Evolutionary conservation across 2,888 invertebrate species (phyloP).

Genomic region (Drosophila diplacantha): DNA sequence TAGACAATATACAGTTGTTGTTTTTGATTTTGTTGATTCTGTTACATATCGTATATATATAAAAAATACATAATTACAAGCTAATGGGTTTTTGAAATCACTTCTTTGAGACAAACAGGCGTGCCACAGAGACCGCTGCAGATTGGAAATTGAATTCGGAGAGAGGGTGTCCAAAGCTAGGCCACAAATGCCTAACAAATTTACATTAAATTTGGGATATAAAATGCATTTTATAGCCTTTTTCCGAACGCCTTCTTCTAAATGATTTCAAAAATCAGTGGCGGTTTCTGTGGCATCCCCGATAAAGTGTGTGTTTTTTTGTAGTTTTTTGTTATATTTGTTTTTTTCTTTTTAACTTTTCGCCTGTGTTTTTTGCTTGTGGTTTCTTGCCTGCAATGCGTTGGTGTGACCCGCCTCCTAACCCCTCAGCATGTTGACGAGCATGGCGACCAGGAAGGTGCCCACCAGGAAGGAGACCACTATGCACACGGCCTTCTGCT

Average conservation of each 20-base stretch:
- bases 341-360: constrained; percentile 17
- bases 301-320: constrained; percentile 22
- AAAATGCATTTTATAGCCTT: not conserved
- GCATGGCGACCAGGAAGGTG: constrained; percentile 75
- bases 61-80: constrained; percentile 59
- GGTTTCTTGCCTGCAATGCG: constrained; percentile 11
- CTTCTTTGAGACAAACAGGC: constrained; percentile 35
- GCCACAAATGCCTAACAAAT: not conserved
- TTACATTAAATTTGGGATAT: constrained; percentile 8
- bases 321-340: not conserved
- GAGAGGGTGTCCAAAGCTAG: not conserved
- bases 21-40: constrained; percentile 36
- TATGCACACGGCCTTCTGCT: constrained; percentile 76
- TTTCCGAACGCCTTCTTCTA: not conserved
- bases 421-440: constrained; percentile 74
- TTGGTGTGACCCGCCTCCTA: constrained; percentile 17
- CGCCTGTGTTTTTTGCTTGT: not conserved
- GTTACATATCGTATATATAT: constrained; percentile 41
- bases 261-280: not conserved
- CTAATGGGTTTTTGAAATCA: constrained; percentile 41
- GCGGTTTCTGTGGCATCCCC: constrained; percentile 4
- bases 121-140: not conserved
- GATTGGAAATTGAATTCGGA: not conserved
- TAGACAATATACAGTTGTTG: constrained; percentile 56
- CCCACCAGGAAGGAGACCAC: constrained; percentile 76